Evolutionary conservation across 1,140 invertebrate species (phyloP), one percentile per base, ranked within the genome.

Genomic region (Metopolophium dirhodum): DNA sequence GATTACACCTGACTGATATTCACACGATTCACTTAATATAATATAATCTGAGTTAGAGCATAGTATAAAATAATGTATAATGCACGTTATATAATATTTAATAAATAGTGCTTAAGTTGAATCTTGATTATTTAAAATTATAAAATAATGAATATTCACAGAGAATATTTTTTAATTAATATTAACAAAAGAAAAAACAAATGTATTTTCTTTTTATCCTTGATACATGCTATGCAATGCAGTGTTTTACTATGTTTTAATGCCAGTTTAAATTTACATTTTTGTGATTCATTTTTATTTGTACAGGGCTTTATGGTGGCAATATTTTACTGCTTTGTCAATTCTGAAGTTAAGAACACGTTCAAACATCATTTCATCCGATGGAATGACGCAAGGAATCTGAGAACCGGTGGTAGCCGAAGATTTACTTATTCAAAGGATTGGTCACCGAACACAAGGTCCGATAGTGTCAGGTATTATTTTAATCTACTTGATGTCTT

Each of bases 271-370:
- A 77, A 35, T 77, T 77, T 18, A 77, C 6, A 77, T 77, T 18
- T 77, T 77, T 77, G 1, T 77, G 14, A 2, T 77, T 77, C 4
- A n/a, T 77, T 77, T 77, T 11, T n/a, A 61, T 94, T 57, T 95
- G 95, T 68, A 26, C 95, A 98, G 97, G 98, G 98, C 94, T 97
- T 98, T 94, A 97, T 97, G 54, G 98, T 98, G 90, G 97, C 98
- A 49, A 95, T 99, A 41, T 97, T 98, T 95, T 99, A 98, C 95
- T 98, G 98, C 95, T 99, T 99, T 95, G 96, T 98, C 94, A 99
- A 99, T 95, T 98, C 97, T 2, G 98, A 99, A 95, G 98, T 99
- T 26, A 97, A 98, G 91, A 98, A 97, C 94, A 97, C 98, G 0
- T 95, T 98, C 93, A 96, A 97, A 90, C 97, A 98, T 95, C 97